A percentile compares a stretch with the other conserved stretches of the same genome.
Evolutionary conservation across 2,888 invertebrate genomes (phyloP).

Genomic region (Caenorhabditis plicata): DNA sequence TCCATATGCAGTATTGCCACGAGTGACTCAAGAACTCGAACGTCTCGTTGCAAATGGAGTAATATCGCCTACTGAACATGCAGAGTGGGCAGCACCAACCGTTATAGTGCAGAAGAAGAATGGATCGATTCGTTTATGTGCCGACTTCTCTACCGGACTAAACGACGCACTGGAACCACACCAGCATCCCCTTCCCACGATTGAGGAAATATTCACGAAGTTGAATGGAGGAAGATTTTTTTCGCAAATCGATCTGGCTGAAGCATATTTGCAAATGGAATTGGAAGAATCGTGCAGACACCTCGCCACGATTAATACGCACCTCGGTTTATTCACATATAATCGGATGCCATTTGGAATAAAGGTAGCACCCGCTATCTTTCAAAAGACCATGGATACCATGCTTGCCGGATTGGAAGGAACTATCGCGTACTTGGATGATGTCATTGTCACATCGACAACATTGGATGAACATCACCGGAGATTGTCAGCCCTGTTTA

Average conservation of each 20-base stretch:
- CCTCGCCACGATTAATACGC: conserved; percentile 40
- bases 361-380: conserved; percentile 41
- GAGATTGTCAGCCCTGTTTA: conserved; percentile 17
- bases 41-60: conserved; percentile 24
- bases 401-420: conserved; percentile 30
- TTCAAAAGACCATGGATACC: conserved; percentile 39
- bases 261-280: conserved; percentile 47
- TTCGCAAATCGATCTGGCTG: conserved; percentile 41
- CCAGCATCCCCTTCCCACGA: conserved; percentile 41
- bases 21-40: conserved; percentile 17
- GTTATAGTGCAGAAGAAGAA: conserved; percentile 40
- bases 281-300: conserved; percentile 31
- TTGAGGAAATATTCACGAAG: conserved; percentile 36
- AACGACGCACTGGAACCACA: conserved; percentile 33
- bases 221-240: conserved; percentile 38
- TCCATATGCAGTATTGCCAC: conserved; percentile 10
- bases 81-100: conserved; percentile 46
- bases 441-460: conserved; percentile 29
- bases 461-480: conserved; percentile 22
- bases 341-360: conserved; percentile 47
- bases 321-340: conserved; percentile 40
- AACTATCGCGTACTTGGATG: conserved; percentile 36
- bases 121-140: conserved; percentile 42
- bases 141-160: conserved; percentile 46
- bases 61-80: conserved; percentile 24